These are phyloP conservation scores for Dynastes maya DNA, from an alignment of 2,888 invertebrate species.

Conservation along the genomic window DNA sequence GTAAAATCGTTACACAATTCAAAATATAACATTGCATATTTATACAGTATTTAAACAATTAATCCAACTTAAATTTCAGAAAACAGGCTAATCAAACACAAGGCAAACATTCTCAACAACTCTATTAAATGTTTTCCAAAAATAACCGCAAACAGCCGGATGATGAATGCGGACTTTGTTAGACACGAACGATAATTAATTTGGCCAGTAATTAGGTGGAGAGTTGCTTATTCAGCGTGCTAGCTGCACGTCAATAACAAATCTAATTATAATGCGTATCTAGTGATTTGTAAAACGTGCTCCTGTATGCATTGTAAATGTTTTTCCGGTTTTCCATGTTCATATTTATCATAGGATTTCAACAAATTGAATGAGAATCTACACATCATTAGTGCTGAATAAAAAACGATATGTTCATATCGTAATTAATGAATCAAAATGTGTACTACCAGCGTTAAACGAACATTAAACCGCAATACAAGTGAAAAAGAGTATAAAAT, in stretches of 20 bases:
- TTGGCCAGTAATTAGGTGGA: neutral
- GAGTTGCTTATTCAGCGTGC: neutral
- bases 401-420: too few relatives aligned
- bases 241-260: conserved; percentile 28
- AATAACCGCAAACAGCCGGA: neutral
- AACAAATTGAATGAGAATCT: neutral
- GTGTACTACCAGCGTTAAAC: too few relatives aligned
- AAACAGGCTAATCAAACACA: too few relatives aligned
- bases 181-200: neutral
- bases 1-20: too few relatives aligned
- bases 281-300: conserved; percentile 7
- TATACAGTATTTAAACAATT: too few relatives aligned
- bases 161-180: neutral
- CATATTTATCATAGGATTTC: too few relatives aligned
- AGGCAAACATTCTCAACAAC: too few relatives aligned
- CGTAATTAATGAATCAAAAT: too few relatives aligned
- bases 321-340: neutral
- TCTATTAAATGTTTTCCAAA: neutral
- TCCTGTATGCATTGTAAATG: neutral
- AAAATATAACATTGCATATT: too few relatives aligned
- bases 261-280: conserved; percentile 17
- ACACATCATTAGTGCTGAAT: too few relatives aligned
- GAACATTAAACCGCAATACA: too few relatives aligned
- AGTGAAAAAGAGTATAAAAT: too few relatives aligned
- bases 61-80: neutral